Base-by-base conservation (phyloP, 1,140 invertebrate genomes). In the Anastrepha ludens region DNA sequence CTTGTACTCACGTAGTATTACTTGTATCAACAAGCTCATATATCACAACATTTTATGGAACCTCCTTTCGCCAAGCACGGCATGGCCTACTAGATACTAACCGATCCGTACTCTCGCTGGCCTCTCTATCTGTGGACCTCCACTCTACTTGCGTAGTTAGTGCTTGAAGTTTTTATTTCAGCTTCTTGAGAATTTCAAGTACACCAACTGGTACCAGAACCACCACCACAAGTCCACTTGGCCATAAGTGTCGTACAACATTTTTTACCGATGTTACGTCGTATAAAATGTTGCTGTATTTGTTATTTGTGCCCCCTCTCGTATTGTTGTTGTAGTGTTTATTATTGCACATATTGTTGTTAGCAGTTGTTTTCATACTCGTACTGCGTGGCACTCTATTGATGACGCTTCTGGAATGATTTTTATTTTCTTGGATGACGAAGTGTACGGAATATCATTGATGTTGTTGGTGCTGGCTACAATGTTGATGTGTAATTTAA, bases 401-500 rank as follows among this genome's bases (percentile, higher is more conserved):
- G 85, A 86, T 81, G 70, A 78, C 70, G 47, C 44, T 29, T 60
- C 81, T 85, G 29, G 9, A 59, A 41, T 60, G 85, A 62, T 7
- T 41, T 17, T 6, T 5, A 60, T 41, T 39, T 9, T 20, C 20
- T 62, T 7, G 55, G 17, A 29, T 50, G 44, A 81, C 74, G 47
- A 41, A 55, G 70, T 20, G 47, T 13, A 11, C n/a, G 74, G 7
- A 29, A 6, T 55, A 17, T 81, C 74, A 81, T 20, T 41, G n/a
- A 55, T 50, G 74, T 20, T 81, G 47, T 9, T 50, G 41, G 20
- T 50, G n/a, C n/a, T 41, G 20, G 44, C 74, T 17, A 7, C 74
- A 50, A 20, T 55, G n/a, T 90, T 87, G 64, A 87, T 91, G 91
- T 90, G 89, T 91, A 92, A 92, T 91, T 91, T 89, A 90, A 92